Evolutionary conservation across 2,888 invertebrate genomes (phyloP), one percentile per base, ranked within the genome.

Genomic region (Linnaemya vulpina): DNA sequence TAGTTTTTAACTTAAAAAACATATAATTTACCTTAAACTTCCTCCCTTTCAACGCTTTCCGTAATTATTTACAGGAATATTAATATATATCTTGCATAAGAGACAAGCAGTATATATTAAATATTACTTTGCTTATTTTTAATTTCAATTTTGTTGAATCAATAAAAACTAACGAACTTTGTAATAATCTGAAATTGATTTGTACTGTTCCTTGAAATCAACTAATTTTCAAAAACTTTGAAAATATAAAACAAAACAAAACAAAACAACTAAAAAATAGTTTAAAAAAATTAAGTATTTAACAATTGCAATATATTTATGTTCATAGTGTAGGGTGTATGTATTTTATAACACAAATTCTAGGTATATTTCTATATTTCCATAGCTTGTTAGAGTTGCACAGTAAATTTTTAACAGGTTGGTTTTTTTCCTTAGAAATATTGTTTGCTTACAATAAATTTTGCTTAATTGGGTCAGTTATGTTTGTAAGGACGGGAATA

Each of bases 131-230:
- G 85, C 83, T 85, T 86, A 81, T 63, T 3, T 85, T 75, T 67
- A 55, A 74, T 75, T 84, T 81, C 20, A 38, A 58, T 78, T 80
- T 76, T 75, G 53, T 71, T 78, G 38, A 71, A 76, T n/a, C 20
- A 62, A 83, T 22, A 78, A 86, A 55, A 79, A 76, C 43, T 77
- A 67, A 78, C 51, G 53, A 68, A 40, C 40, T 40, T 40, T 70
- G 46, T 77, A 49, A 46, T 49, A 60, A 67, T 74, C 20, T 75
- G 17, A 81, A 43, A 73, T 62, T 67, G 74, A 86, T 87, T 87
- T 87, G 87, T 87, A 84, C 87, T 87, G 86, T 87, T 74, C 87
- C 87, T 87, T 86, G 80, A 87, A 75, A 73, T 55, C 46, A 71
- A 67, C 55, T 43, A 49, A 79, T 25, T 63, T 53, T 62, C 20